Conservation (phyloP, 2,113 vertebrate genomes). For the Microtus richardsoni region DNA sequence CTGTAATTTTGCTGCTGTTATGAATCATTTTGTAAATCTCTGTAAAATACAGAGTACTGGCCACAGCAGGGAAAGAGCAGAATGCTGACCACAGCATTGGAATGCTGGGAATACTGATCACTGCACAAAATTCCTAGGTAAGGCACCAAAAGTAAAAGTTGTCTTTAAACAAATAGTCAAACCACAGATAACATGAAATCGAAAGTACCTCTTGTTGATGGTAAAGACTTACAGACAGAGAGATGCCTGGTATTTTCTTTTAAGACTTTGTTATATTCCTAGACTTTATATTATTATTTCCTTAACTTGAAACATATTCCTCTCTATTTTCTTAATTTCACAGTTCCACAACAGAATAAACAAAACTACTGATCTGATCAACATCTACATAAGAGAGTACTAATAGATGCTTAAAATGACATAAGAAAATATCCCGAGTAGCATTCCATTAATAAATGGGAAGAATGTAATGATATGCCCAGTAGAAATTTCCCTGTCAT, state of each 20-base stretch:
- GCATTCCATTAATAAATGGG: neutral
- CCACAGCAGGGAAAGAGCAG: no score
- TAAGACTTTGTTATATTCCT: neutral
- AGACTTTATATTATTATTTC: neutral
- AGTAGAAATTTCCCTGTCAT: neutral
- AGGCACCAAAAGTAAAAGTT: neutral
- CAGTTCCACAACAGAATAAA: neutral
- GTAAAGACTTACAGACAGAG: neutral
- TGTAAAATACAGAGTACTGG: neutral
- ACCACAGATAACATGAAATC: neutral
- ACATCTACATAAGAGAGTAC: neutral
- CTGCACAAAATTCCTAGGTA: neutral
- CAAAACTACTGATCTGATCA: neutral
- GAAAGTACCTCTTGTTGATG: neutral
- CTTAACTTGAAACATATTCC: neutral
- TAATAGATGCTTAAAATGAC: neutral
- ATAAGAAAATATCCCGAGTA: neutral
- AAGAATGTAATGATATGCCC: neutral
- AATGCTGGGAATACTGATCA: no score
- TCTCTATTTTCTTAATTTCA: neutral
- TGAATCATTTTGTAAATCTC: neutral
- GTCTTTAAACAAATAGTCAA: neutral
- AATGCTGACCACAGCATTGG: neutral
- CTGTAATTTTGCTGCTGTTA: neutral
- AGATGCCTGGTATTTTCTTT: neutral